These are phyloP conservation scores for Dryobotodes eremita DNA, from an alignment of 2,888 invertebrate species.

Conservation along the genomic window DNA sequence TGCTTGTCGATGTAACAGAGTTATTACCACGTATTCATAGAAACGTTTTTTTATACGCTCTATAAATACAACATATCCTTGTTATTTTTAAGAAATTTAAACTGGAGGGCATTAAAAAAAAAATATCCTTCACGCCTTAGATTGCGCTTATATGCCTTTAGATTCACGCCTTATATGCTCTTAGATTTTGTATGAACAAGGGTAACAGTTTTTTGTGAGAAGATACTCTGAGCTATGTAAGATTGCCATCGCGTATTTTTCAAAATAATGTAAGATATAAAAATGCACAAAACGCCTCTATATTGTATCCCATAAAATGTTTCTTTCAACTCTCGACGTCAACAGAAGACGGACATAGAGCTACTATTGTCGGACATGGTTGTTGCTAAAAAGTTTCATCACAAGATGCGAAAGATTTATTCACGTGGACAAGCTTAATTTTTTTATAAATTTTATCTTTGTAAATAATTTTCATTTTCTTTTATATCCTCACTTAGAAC, in stretches of 20 bases:
- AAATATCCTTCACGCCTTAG: background rate
- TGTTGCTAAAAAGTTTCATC: conserved; percentile 1
- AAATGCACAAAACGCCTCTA: no score
- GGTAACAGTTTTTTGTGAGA: background rate
- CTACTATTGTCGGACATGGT: background rate
- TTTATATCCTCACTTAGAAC: background rate
- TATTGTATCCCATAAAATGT: background rate
- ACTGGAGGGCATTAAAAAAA: background rate
- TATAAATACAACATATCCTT: background rate
- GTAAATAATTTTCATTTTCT: background rate
- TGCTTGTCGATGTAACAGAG: conserved; percentile 22
- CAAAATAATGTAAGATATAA: no score
- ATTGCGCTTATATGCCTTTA: background rate
- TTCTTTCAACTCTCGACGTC: background rate
- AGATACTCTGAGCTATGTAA: no score
- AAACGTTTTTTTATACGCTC: background rate
- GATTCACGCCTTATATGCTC: no score
- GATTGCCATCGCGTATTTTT: no score
- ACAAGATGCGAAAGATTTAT: background rate
- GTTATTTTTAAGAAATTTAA: background rate
- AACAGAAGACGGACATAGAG: background rate
- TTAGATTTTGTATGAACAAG: background rate
- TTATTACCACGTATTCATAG: background rate
- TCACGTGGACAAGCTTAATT: no score
- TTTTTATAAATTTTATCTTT: no score